Evolutionary conservation across 2,113 vertebrate species (phyloP), one percentile per base, ranked within the genome.

Genomic region (Microcebus murinus): DNA sequence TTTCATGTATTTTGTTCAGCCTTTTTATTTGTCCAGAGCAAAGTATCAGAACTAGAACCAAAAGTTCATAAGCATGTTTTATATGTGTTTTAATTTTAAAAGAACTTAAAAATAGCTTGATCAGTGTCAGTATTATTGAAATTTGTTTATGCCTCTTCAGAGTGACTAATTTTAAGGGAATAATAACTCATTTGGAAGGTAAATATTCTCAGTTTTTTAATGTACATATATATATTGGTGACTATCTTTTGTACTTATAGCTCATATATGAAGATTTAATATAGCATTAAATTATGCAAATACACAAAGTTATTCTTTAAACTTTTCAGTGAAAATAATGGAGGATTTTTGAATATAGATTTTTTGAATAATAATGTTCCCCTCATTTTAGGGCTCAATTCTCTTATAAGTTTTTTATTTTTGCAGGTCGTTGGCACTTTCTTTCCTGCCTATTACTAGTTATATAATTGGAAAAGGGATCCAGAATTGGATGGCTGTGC

Each of bases 261-360:
- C 4, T 81, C 17, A 84, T 74, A 74, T 89, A 61, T 70, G 59
- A 76, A 95, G 36, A 86, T 73, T 59, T 67, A 90, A 77, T 70
- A 90, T 90, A 96, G 13, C 27, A 71, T 57, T 87, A 79, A 77
- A 70, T 59, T 90, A 36, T 93, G 17, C 57, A 92, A 36, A 81
- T 85, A 85, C 10, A 87, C 1, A 87, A 61, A 68, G 36, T 87
- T 83, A 21, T 91, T 94, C 59, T 80, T 74, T 88, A 52, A 89
- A 74, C 7, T 93, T 92, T 90, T 73, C 39, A 76, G n/a, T 96
- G 83, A 88, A 93, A 90, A 91, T 97, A 91, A 92, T 90, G 59
- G 77, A 92, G 17, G 8, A 73, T 59, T 95, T 95, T 95, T 95
- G n/a, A 94, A 86, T 81, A 48, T 90, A 67, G 67, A 71, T 20